Conservation (phyloP, 2,888 invertebrate genomes). For the Mythimna pallens region DNA sequence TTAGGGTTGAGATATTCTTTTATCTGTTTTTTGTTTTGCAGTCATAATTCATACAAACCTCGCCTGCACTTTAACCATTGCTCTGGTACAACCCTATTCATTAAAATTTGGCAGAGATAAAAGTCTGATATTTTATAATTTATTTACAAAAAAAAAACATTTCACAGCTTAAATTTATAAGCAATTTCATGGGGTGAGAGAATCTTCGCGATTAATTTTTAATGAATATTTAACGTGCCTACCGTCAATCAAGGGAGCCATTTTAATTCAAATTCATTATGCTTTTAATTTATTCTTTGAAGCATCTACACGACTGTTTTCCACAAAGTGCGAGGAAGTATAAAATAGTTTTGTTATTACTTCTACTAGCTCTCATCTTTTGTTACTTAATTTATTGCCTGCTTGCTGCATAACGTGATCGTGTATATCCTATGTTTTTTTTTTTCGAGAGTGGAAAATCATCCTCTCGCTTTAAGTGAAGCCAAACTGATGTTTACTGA, state of each 20-base stretch:
- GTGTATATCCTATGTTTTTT: too few relatives aligned
- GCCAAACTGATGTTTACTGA: too few relatives aligned
- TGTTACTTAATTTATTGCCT: too few relatives aligned
- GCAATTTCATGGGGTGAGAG: background rate
- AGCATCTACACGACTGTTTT: background rate
- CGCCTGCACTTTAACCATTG: too few relatives aligned
- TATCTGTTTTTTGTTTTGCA: too few relatives aligned
- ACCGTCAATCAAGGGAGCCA: background rate
- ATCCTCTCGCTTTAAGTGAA: too few relatives aligned
- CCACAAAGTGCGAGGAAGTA: too few relatives aligned
- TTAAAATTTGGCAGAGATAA: background rate
- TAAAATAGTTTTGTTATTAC: too few relatives aligned
- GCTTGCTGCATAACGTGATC: too few relatives aligned
- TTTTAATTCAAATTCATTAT: background rate
- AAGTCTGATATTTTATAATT: background rate
- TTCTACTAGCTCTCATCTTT: too few relatives aligned
- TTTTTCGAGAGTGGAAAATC: too few relatives aligned
- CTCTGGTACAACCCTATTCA: background rate
- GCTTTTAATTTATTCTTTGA: background rate
- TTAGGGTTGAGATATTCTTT: background rate
- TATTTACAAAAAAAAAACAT: background rate
- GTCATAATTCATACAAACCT: too few relatives aligned
- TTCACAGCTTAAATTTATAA: background rate
- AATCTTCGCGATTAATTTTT: background rate
- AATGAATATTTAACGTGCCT: background rate